Evolutionary conservation across 2,888 invertebrate genomes (phyloP), one percentile per base, ranked within the genome.

Genomic region (Dyspetes luteomarginatus): DNA sequence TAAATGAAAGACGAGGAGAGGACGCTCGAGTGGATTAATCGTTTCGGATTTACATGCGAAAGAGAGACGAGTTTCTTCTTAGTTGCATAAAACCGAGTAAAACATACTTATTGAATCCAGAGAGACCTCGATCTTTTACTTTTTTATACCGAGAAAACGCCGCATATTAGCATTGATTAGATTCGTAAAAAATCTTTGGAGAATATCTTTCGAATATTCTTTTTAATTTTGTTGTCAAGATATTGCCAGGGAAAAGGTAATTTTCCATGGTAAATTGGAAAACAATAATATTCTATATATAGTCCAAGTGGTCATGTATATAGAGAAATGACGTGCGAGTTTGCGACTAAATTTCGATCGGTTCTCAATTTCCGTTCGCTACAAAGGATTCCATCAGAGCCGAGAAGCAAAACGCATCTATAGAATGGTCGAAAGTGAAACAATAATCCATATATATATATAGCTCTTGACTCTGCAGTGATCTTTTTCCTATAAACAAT

Each of bases 1-100:
- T 62, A 64, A 69, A 69, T 45, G 60, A 60, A 73, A 22, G 22
- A 30, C 30, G 9, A 48, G 12, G 43, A 45, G 43, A 67, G 68
- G 64, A 68, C 26, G 12, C 26, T 62, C 52, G 36, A 58, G 52
- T 26, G 52, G 12, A 73, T 77, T 64, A 58, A 78, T 73, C 45
- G 41, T 73, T 68, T 12, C n/a, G n/a, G 48, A 74, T 74, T 78
- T 74, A 48, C 62, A 64, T 74, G 41, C 62, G 48, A 67, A 65
- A 55, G 41, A 28, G 15, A 15, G 62, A 19, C 12, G 19, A 1
- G 4, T n/a, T n/a, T n/a, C 24, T 64, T 36, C 12, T 9, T 12
- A 36, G 36, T 9, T 36, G 36, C 36, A 36, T 36, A 12, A 12
- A 36, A 36, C 36, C 5, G 36, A 36, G 36, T 48, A 3, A 15